Evolutionary conservation across 2,888 invertebrate species (phyloP), one percentile per base, ranked within the genome.

Genomic region (Lasioglossum oenotherae): DNA sequence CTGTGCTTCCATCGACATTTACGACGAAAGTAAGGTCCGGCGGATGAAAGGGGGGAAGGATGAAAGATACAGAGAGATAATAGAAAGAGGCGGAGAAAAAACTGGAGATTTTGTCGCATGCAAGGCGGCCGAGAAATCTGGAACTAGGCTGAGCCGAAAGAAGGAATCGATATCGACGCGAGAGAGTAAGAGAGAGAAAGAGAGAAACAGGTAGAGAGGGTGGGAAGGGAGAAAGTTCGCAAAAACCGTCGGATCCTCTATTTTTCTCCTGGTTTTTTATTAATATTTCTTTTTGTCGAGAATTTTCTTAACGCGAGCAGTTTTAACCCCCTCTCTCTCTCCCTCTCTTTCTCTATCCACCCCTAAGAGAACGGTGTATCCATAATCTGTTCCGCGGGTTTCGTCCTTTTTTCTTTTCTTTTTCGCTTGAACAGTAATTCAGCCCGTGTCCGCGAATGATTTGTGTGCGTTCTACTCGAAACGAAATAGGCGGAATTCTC

Each of bases 341-440:
- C 23, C 2, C 53, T 53, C 53, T 49, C 27, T 27, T 27, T 60
- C 27, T 31, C 27, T 5, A 23, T 0, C 12, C 27, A 5, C 27
- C 60, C 60, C 27, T 60, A 4, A 14, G 27, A 14, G 31, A 27
- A 60, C 14, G n/a, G 14, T 14, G 60, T 5, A 60, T 60, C 31
- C 60, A 60, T 60, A 60, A 60, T 60, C 16, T 35, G 67, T 67
- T 35, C 67, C 67, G 8, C 35, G 67, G 10, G 3, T 0, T 19
- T 67, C 8, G 19, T 67, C 4, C 31, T 19, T 35, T 35, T 75
- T 72, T 69, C 35, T 67, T 87, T 86, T 46, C 82, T 77, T 80
- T 74, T 46, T 67, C n/a, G 71, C 64, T 67, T 46, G 38, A 53
- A 75, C 81, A 64, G 82, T 81, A 80, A 86, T 80, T 81, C 72